phyloP scores from a whole-genome alignment of 2,113 vertebrate species.

The Syngnathoides biaculeatus region DNA sequence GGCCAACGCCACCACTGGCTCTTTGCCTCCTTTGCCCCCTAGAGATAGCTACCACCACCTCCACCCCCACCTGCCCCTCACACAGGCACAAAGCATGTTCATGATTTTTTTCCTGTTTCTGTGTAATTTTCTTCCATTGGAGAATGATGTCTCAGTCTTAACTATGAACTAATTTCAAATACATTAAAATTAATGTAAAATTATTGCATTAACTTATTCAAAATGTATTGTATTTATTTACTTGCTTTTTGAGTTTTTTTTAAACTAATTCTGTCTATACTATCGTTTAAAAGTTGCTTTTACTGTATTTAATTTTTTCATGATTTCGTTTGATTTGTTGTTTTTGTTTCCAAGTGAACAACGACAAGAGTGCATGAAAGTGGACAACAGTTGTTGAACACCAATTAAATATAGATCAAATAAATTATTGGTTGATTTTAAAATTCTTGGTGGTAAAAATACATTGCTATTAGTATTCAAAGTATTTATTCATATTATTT shows the following conservation, averaged over 20 bases:
- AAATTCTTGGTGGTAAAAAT: not conserved
- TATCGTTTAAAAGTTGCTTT: no score
- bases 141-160: no score
- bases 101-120: no score
- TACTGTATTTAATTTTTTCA: no score
- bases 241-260: not conserved
- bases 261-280: no score
- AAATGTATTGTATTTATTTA: not conserved
- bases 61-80: no score
- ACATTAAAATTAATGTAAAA: not conserved
- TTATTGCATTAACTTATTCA: not conserved
- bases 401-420: not conserved
- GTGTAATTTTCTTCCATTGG: no score
- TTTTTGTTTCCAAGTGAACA: not conserved
- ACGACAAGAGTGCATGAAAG: no score
- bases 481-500: not conserved
- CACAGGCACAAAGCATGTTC: not conserved
- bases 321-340: not conserved
- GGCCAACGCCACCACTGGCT: constrained; percentile 21
- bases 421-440: not conserved
- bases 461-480: not conserved
- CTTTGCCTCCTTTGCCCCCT: constrained; percentile 4
- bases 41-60: not conserved
- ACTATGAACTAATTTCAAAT: no score
- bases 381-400: no score